Base-by-base conservation (phyloP, 2,888 invertebrate genomes). In the Plusia festucae region DNA sequence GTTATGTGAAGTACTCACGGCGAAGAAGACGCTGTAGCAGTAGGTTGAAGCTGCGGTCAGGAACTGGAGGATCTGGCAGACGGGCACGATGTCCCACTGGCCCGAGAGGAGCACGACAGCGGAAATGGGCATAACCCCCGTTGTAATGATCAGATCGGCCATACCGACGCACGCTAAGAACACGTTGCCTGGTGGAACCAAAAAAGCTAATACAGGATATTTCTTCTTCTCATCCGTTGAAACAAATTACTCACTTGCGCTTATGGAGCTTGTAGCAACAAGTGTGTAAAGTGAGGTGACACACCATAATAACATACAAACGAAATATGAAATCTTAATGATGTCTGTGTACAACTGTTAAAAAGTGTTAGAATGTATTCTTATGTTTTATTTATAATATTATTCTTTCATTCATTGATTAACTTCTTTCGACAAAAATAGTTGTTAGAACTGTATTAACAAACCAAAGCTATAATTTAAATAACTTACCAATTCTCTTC, bases 121-220 rank as follows among this genome's bases (percentile, higher is more conserved):
- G 0, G 97, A 96, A 0, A 96, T 95, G 0, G 97, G 97, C 79
- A 97, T 96, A 46, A 97, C 96, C 13, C 96, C 85, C 0, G 96
- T 96, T 0, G 97, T 97, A 11, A 97, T 95, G 18, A 97, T 88
- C 55, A 97, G 90, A 83, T 98, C 98, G 0, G 97, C 96, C 60
- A 97, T 81, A 0, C 97, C 97, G 24, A 97, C 96, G 73, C 97
- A 97, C 70, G 97, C 97, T 93, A 97, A 96, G 85, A 97, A 98
- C 16, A 97, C 96, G 83, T 97, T 97, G 0, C 97, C 98, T 85
- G 70, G 5, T 60, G 55, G 57, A 27, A 16, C 60, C 69, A 51
- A 56, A 60, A 9, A 49, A 7, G 11, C 20, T 20, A n/a, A 1
- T n/a, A 15, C 1, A 40, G 34, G 15, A 15, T 1, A 40, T n/a